phyloP scores from a whole-genome alignment of 92 coral and sea anemone genomes.

The Epizoanthus rinbou region DNA sequence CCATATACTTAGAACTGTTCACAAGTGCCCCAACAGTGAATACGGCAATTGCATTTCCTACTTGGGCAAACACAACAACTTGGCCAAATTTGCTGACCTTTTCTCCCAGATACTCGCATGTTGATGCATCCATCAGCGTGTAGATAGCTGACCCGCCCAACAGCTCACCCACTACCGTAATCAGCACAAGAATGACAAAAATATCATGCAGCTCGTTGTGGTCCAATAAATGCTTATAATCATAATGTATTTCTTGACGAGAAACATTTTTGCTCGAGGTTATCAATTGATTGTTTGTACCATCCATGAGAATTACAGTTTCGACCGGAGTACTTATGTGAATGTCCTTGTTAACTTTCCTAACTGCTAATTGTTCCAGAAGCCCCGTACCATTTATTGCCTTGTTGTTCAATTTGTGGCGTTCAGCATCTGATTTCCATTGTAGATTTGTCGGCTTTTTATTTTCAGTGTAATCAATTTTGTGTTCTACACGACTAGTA shows the following conservation, averaged over 20 bases:
- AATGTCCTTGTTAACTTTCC: too few species aligned
- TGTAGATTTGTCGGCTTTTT: background rate
- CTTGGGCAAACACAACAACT: conserved; percentile 37
- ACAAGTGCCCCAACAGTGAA: conserved; percentile 55
- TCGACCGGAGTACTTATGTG: too few species aligned
- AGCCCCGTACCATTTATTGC: too few species aligned
- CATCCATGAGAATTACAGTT: too few species aligned
- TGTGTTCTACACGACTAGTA: background rate
- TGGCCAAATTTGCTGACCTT: conserved; percentile 43
- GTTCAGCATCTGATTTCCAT: too few species aligned
- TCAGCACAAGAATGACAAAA: conserved; percentile 46
- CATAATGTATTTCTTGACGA: background rate
- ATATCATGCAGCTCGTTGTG: conserved; percentile 34
- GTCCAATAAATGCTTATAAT: conserved; percentile 32
- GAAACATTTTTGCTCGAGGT: background rate
- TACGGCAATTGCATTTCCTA: conserved; percentile 42
- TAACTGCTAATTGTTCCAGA: too few species aligned
- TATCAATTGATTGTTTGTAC: conserved; percentile 21
- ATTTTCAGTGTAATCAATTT: background rate
- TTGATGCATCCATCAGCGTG: conserved; percentile 50
- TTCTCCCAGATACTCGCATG: conserved; percentile 48
- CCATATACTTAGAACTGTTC: conserved; percentile 38
- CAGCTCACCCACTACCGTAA: conserved; percentile 54
- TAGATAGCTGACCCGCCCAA: conserved; percentile 55
- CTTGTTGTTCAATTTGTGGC: too few species aligned